Base-by-base conservation (phyloP, 1,140 invertebrate genomes). In the Eumaeus atala region DNA sequence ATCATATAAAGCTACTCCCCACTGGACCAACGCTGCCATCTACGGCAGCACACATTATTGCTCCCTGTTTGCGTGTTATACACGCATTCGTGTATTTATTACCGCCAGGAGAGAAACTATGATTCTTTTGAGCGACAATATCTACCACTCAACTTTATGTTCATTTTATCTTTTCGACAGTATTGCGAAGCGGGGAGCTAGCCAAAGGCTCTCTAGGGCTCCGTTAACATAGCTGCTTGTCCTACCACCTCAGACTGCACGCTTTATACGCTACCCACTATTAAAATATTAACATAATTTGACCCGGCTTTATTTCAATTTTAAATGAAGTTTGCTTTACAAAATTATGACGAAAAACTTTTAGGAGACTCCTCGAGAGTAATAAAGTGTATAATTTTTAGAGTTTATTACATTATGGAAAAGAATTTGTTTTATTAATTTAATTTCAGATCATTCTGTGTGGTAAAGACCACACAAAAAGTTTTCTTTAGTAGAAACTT, bases 81-180 rank as follows among this genome's bases (percentile, higher is more conserved):
- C 58, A 65, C 62, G 54, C 70, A 28, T 28, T 28, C 37, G 38
- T 28, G 68, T 59, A 67, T 69, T 83, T 84, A 86, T 74, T 86
- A 73, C 62, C 79, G 71, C 60, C 83, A 61, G 48, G 83, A 84
- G 83, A 70, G 66, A 82, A 62, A 82, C 82, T 81, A 84, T 73
- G 77, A 83, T 79, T 82, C 78, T 77, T 81, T 72, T 61, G 75
- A 75, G 78, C 77, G 64, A 61, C 72, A 75, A 75, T 82, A 85
- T 85, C 74, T 79, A 67, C 74, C 77, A 63, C 78, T 84, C 76
- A 84, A 86, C 73, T 84, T 84, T 84, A 84, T 79, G 77, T 84
- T 83, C 80, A 80, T 86, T 86, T 86, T 86, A 86, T 86, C 80
- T 83, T 82, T 85, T 78, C 72, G 76, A 60, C 73, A 72, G 76